These are phyloP conservation scores for Eumerus sabulonum DNA, from an alignment of 2,888 invertebrate genomes.

Conservation along the genomic window DNA sequence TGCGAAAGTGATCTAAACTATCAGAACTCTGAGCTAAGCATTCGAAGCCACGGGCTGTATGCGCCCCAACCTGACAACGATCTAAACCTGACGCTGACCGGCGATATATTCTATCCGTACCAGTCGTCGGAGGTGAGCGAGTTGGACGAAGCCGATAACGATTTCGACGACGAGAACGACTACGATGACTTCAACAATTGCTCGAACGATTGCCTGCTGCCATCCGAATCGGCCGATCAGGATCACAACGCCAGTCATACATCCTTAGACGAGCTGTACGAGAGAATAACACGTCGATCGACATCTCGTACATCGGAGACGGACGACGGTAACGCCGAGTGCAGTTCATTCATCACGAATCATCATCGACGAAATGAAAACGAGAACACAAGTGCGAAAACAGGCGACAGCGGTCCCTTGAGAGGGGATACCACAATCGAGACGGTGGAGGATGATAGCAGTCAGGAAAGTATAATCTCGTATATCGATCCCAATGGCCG, in stretches of 20 bases:
- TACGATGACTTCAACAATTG: constrained; percentile 71
- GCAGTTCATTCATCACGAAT: constrained; percentile 34
- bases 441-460: constrained; percentile 78
- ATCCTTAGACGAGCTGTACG: constrained; percentile 84
- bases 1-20: constrained; percentile 84
- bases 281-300: constrained; percentile 81
- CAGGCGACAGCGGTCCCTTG: constrained; percentile 15
- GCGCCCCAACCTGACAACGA: constrained; percentile 82
- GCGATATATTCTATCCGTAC: constrained; percentile 76
- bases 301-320: constrained; percentile 31
- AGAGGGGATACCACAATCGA: constrained; percentile 64
- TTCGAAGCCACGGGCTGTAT: constrained; percentile 83
- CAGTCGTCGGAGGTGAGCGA: constrained; percentile 79
- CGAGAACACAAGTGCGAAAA: constrained; percentile 39
- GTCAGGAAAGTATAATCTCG: constrained; percentile 78
- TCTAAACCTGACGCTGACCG: constrained; percentile 79
- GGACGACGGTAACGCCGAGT: constrained; percentile 41
- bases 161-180: constrained; percentile 77
- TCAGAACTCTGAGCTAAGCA: constrained; percentile 84
- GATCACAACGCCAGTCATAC: constrained; percentile 73
- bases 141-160: constrained; percentile 75
- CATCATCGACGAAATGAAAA: constrained; percentile 8
- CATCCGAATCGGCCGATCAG: constrained; percentile 53
- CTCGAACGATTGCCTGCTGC: constrained; percentile 68
- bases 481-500: constrained; percentile 76